These are phyloP conservation scores for Eupithecia tripunctaria DNA, from an alignment of 2,888 invertebrate species.

Conservation along the genomic window DNA sequence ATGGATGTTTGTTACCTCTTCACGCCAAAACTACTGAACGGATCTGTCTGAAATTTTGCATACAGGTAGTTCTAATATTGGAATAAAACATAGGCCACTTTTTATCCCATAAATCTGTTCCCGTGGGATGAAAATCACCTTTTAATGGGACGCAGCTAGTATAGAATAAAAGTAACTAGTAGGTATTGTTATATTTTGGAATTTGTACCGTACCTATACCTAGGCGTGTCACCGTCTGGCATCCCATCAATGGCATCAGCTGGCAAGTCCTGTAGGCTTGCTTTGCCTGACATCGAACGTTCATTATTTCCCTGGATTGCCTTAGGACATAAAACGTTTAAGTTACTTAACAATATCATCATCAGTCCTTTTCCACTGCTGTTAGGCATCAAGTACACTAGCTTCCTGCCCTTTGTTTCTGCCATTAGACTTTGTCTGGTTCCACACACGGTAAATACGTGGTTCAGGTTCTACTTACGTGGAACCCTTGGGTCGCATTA, in stretches of 20 bases:
- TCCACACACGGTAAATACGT: not conserved
- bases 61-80: no score
- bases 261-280: slow-evolving; percentile 63
- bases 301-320: slow-evolving; percentile 51
- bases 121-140: no score
- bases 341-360: not conserved
- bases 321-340: slow-evolving; percentile 44
- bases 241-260: slow-evolving; percentile 49
- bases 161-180: no score
- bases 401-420: not conserved
- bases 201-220: slow-evolving; percentile 23
- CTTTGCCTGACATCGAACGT: slow-evolving; percentile 59
- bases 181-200: no score
- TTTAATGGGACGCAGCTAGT: no score
- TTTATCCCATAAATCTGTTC: no score
- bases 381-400: not conserved
- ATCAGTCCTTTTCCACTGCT: not conserved
- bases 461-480: not conserved
- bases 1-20: no score
- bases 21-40: no score
- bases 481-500: no score
- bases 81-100: no score
- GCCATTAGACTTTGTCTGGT: not conserved
- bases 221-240: slow-evolving; percentile 44
- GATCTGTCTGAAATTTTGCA: no score